Percentiles rank a stretch among this genome's conserved stretches.
These are phyloP conservation scores for Lypha dubia DNA, from an alignment of 2,888 invertebrate genomes.

Conservation along the genomic window DNA sequence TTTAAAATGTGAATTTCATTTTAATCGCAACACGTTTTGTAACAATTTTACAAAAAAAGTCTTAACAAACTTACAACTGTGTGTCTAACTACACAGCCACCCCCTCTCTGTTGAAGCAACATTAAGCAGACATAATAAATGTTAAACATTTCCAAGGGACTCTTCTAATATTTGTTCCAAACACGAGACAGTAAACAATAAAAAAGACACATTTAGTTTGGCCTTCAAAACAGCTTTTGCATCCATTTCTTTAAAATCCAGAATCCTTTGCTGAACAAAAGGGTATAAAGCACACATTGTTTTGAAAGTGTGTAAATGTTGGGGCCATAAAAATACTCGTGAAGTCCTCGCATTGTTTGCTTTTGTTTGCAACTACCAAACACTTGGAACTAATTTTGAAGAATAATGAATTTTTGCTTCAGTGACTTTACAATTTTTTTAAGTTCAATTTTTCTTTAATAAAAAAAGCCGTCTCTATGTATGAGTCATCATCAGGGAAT, in stretches of 20 bases:
- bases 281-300: constrained; percentile 71
- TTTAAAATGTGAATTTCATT: constrained; percentile 55
- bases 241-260: neutral
- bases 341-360: constrained; percentile 42
- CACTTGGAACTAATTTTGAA: constrained; percentile 62
- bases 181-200: constrained; percentile 39
- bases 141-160: constrained; percentile 71
- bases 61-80: constrained; percentile 19
- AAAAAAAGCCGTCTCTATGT: constrained; percentile 17
- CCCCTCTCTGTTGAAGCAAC: neutral
- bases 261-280: constrained; percentile 10
- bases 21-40: constrained; percentile 67
- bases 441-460: constrained; percentile 34
- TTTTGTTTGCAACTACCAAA: constrained; percentile 49
- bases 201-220: constrained; percentile 72
- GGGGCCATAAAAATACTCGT: constrained; percentile 26
- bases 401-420: constrained; percentile 71
- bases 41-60: constrained; percentile 62
- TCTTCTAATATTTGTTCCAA: constrained; percentile 65
- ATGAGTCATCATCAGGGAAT: constrained; percentile 69
- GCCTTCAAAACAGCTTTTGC: constrained; percentile 30
- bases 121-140: constrained; percentile 70
- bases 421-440: constrained; percentile 52
- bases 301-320: neutral
- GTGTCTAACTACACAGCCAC: neutral